phyloP scores from a whole-genome alignment of 2,797 vertebrate genomes.

The Microchirus variegatus region DNA sequence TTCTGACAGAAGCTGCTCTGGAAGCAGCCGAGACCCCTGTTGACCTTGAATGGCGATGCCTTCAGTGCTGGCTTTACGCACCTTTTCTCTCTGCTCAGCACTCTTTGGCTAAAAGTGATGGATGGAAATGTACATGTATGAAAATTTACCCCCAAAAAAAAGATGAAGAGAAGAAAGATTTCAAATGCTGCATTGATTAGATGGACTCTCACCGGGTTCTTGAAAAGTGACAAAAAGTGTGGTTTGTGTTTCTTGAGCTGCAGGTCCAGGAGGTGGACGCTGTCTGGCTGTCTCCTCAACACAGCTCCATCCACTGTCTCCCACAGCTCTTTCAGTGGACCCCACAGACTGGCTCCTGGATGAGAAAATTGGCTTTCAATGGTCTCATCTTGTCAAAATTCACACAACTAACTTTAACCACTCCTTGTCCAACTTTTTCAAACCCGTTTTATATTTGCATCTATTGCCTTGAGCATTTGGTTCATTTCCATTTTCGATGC shows the following conservation, averaged over 20 bases:
- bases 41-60: slow-evolving; percentile 97
- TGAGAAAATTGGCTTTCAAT: slow-evolving; percentile 10
- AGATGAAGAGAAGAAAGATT: neutral
- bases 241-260: slow-evolving; percentile 97
- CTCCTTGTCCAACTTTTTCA: neutral
- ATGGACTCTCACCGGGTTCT: slow-evolving; percentile 88
- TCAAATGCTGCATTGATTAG: neutral
- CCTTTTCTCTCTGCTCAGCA: slow-evolving; percentile 94
- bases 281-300: slow-evolving; percentile 91
- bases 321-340: slow-evolving; percentile 95
- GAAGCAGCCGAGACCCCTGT: slow-evolving; percentile 92
- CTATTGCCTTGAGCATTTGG: too few species aligned
- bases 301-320: slow-evolving; percentile 92
- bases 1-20: slow-evolving; percentile 93
- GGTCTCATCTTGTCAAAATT: slow-evolving; percentile 1
- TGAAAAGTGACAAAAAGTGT: slow-evolving; percentile 94
- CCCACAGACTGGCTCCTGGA: slow-evolving; percentile 96
- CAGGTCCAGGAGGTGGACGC: slow-evolving; percentile 91
- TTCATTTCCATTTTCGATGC: too few species aligned
- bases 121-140: neutral
- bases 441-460: too few species aligned
- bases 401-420: neutral
- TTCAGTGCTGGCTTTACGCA: slow-evolving; percentile 96
- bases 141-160: too few species aligned
- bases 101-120: slow-evolving; percentile 89